phyloP scores from a whole-genome alignment of 2,113 vertebrate species.

The Chelonoidis abingdonii region DNA sequence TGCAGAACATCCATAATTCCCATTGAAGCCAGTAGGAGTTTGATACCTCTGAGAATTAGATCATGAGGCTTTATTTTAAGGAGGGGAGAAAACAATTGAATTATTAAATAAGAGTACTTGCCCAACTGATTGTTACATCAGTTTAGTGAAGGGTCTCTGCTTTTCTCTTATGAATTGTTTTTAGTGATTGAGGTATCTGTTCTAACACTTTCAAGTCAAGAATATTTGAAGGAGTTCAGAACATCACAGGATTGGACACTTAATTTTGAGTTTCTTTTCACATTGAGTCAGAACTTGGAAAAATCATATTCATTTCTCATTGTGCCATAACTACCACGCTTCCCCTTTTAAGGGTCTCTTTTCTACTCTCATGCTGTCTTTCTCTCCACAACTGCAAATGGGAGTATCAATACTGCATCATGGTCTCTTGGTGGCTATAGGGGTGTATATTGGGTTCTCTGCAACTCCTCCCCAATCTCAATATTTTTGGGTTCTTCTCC shows the following conservation, averaged over 20 bases:
- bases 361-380: not conserved
- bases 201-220: not conserved
- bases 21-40: not conserved
- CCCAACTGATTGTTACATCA: not conserved
- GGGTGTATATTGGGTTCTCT: not conserved
- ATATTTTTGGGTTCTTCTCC: not conserved
- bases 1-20: not conserved
- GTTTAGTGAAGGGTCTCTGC: not conserved
- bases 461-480: not conserved
- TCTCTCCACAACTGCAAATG: not conserved
- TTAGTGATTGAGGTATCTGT: not conserved
- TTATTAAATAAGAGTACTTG: conserved; percentile 30
- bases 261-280: not conserved
- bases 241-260: not conserved
- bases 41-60: not conserved
- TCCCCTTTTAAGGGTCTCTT: not conserved
- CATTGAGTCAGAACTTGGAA: not conserved
- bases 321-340: not conserved
- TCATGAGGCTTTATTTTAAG: conserved; percentile 36
- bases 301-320: not conserved
- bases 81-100: not conserved
- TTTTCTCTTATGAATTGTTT: not conserved
- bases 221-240: not conserved
- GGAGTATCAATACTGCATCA: not conserved
- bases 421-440: not conserved